phyloP scores from a whole-genome alignment of 2,113 vertebrate species.

The Bungarus multicinctus region DNA sequence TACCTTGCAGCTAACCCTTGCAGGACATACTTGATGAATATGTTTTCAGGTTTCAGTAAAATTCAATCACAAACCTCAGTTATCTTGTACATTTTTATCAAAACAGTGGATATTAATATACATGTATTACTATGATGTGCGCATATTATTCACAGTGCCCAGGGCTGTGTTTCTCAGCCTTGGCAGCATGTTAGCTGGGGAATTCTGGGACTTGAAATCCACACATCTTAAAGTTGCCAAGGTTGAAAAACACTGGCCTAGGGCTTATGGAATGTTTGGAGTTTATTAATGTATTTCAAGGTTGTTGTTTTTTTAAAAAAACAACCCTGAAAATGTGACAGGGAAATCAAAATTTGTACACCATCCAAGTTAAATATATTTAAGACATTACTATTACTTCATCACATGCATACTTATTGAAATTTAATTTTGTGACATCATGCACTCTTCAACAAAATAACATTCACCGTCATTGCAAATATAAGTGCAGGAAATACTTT shows the following conservation, averaged over 20 bases:
- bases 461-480: not conserved
- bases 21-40: not conserved
- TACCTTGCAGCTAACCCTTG: not conserved
- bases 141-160: not conserved
- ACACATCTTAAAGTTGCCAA: not conserved
- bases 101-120: not conserved
- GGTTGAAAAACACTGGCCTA: not conserved
- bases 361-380: not conserved
- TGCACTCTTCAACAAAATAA: not conserved
- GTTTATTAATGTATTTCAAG: not conserved
- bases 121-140: not conserved
- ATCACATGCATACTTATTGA: not conserved
- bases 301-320: not conserved
- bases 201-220: not conserved
- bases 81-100: not conserved
- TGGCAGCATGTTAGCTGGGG: not conserved
- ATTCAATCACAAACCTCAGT: not conserved
- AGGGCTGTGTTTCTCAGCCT: not conserved
- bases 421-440: not conserved
- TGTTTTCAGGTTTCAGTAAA: not conserved
- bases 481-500: not conserved
- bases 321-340: not conserved
- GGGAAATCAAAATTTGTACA: not conserved
- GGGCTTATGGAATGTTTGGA: not conserved
- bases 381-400: not conserved